These are phyloP conservation scores for Microhierax caerulescens DNA, from an alignment of 2,797 vertebrate genomes.

Conservation along the genomic window DNA sequence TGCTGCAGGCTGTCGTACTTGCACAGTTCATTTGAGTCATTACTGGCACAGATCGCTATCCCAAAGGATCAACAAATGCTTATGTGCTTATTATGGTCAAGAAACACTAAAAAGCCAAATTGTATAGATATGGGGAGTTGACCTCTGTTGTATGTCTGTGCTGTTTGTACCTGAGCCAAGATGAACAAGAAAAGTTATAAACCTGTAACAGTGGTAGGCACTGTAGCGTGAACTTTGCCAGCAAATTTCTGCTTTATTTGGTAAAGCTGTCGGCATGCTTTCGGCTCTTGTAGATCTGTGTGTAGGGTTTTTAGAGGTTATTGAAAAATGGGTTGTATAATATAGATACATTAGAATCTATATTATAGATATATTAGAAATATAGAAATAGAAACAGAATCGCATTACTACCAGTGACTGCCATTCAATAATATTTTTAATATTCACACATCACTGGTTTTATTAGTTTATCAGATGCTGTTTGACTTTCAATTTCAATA, in stretches of 20 bases:
- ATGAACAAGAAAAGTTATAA: not conserved
- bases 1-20: not conserved
- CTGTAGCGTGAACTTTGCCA: not conserved
- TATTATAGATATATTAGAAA: too few relatives aligned
- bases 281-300: not conserved
- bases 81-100: not conserved
- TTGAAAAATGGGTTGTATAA: not conserved
- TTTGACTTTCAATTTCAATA: not conserved
- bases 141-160: not conserved
- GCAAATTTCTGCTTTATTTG: not conserved
- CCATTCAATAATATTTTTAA: not conserved
- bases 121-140: not conserved
- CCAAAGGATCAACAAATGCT: not conserved
- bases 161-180: not conserved
- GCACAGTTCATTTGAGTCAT: not conserved
- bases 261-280: not conserved
- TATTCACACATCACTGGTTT: not conserved
- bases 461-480: not conserved
- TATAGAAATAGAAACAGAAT: not conserved
- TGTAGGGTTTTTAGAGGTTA: not conserved
- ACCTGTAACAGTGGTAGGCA: not conserved
- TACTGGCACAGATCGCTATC: not conserved
- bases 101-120: not conserved
- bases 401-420: not conserved
- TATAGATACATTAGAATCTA: too few relatives aligned